Percentiles rank a stretch among this genome's conserved stretches.
Evolutionary conservation across 2,113 vertebrate species (phyloP).

Genomic region (Paedocypris sp.): DNA sequence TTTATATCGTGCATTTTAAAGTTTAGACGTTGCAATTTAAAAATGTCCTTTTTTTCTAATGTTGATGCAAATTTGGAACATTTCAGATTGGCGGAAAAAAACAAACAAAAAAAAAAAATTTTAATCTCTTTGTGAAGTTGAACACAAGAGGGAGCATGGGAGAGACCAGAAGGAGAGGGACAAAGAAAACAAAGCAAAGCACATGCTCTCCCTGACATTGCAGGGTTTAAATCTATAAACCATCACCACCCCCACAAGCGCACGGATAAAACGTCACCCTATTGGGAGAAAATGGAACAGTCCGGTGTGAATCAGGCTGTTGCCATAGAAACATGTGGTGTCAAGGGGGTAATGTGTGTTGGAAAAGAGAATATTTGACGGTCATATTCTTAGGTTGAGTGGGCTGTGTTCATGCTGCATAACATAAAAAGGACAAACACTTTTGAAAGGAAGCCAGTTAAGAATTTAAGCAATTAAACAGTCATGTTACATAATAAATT

Average conservation of each 20-base stretch:
- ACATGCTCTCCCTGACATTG: no score
- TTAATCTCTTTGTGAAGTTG: not conserved
- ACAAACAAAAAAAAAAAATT: not conserved
- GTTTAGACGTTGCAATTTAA: no score
- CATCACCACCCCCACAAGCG: not conserved
- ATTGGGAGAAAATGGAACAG: slow-evolving; percentile 16
- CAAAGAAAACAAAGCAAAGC: not conserved
- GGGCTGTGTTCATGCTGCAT: not conserved
- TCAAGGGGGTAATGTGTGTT: slow-evolving; percentile 1
- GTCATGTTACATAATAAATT: not conserved
- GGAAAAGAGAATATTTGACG: not conserved
- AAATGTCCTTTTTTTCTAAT: no score
- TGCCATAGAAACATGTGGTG: slow-evolving; percentile 29
- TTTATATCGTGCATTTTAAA: no score
- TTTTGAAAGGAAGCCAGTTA: not conserved
- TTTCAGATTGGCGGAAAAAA: no score
- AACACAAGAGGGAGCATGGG: slow-evolving; percentile 32
- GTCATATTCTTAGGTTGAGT: slow-evolving; percentile 6
- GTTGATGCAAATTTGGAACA: no score
- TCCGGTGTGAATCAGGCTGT: slow-evolving; percentile 22
- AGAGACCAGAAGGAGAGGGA: not conserved
- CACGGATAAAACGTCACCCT: not conserved
- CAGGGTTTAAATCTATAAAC: no score
- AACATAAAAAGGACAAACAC: not conserved
- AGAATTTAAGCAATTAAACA: not conserved